A percentile compares a stretch with the other conserved stretches of the same genome.
Conservation (phyloP, 1,140 invertebrate species). For the Macrostomum lignano region DNA sequence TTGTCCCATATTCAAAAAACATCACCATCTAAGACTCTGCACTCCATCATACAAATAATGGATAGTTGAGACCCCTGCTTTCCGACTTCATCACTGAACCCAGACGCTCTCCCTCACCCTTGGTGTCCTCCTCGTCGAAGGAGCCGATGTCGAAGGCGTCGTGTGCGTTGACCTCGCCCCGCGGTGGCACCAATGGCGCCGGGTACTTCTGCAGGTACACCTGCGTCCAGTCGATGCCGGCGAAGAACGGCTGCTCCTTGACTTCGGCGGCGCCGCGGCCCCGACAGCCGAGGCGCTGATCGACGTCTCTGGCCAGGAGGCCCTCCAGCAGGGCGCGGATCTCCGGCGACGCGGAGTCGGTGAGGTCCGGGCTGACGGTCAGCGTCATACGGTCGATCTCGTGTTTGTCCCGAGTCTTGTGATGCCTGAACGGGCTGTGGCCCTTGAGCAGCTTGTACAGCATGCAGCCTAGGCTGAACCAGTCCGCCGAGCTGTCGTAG, state of each 20-base stretch:
- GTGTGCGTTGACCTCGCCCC: slow-evolving; percentile 94
- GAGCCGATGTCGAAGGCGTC: slow-evolving; percentile 99
- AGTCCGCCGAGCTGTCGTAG: slow-evolving; percentile 95
- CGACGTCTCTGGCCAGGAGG: slow-evolving; percentile 66
- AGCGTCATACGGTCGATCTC: slow-evolving; percentile 98
- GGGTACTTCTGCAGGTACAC: slow-evolving; percentile 91
- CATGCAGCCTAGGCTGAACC: slow-evolving; percentile 99
- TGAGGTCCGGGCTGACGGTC: slow-evolving; percentile 88
- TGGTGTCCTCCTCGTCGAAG: slow-evolving; percentile 97
- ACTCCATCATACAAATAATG: too few species aligned
- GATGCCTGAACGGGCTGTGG: slow-evolving; percentile 91
- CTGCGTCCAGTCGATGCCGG: slow-evolving; percentile 89
- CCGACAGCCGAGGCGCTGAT: slow-evolving; percentile 69
- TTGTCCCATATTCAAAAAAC: too few species aligned
- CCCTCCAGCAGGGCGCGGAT: slow-evolving; percentile 63
- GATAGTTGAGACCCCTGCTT: too few species aligned
- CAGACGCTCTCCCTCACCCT: too few species aligned
- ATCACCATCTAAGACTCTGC: too few species aligned
- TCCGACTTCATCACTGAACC: too few species aligned
- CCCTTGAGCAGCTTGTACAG: slow-evolving; percentile 95
- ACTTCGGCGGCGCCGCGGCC: slow-evolving; percentile 75
- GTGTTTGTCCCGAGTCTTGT: slow-evolving; percentile 97
- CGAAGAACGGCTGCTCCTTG: slow-evolving; percentile 86
- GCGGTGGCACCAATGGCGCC: slow-evolving; percentile 78
- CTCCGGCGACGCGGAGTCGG: slow-evolving; percentile 73